Evolutionary conservation across 1,140 invertebrate species (phyloP), one percentile per base, ranked within the genome.

Genomic region (Colletes latitarsis): DNA sequence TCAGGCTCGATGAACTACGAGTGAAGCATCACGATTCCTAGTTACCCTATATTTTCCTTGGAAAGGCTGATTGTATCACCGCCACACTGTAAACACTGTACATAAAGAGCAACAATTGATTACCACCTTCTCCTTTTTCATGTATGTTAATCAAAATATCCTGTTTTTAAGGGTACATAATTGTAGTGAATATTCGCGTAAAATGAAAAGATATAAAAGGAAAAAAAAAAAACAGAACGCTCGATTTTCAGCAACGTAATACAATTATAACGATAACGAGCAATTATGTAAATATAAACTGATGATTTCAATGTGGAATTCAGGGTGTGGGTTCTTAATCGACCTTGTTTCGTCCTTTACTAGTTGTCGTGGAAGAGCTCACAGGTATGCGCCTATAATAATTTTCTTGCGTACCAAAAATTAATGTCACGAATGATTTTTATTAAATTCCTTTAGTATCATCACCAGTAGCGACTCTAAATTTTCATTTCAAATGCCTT

Each of bases 351-450:
- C 84, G 46, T 86, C 88, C 87, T 88, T 83, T 88, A 94, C 92
- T 94, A 94, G 93, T 94, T 94, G 76, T 94, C 94, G 76, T 94
- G 94, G 94, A 94, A 91, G 88, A 94, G 92, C 84, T 95, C 94
- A 88, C 94, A 95, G 94, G 94, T 95, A 93, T 93, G 89, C 83
- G 84, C 83, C 69, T 64, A 41, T 43, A 80, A 79, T 82, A 74
- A 75, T 46, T 52, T 58, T 75, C 39, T 55, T 82, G 46, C 46
- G 57, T 81, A 64, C 49, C 52, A 17, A 49, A 9, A 53, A n/a
- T n/a, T 4, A 53, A 43, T 58, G 3, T 69, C 19, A 49, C 15
- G n/a, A 15, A 46, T 43, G 49, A 49, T 53, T 17, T 52, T 4
- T 46, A n/a, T n/a, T 53, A 67, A 17, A 19, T 66, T 19, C 41